Evolutionary conservation across 1,140 invertebrate species (phyloP).

Genomic region (Drosophila ironensis): DNA sequence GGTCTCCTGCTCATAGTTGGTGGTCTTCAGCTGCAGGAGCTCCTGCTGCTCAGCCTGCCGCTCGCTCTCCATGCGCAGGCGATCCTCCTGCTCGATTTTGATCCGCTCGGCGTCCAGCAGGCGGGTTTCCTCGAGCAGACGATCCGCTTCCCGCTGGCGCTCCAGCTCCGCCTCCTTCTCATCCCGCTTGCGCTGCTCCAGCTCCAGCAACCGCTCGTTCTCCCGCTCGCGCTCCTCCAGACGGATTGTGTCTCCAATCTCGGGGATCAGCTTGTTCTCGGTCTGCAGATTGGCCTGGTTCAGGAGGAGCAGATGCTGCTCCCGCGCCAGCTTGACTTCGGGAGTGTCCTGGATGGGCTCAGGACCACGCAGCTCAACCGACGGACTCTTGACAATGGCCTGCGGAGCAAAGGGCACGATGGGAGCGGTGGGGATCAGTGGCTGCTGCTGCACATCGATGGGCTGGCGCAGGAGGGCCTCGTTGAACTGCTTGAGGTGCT

Average conservation of each 20-base stretch:
- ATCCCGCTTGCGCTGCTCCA: slow-evolving; percentile 48
- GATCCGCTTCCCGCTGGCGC: slow-evolving; percentile 44
- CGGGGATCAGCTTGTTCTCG: slow-evolving; percentile 56
- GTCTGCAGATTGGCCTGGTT: slow-evolving; percentile 43
- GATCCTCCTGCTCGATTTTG: slow-evolving; percentile 49
- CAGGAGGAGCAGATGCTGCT: slow-evolving; percentile 56
- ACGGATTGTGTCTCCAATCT: slow-evolving; percentile 44
- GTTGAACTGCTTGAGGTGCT: slow-evolving; percentile 64
- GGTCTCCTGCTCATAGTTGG: neutral
- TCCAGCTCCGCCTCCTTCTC: slow-evolving; percentile 42
- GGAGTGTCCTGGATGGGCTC: slow-evolving; percentile 39
- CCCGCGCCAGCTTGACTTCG: slow-evolving; percentile 36
- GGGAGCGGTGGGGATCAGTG: slow-evolving; percentile 5
- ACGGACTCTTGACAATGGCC: slow-evolving; percentile 20
- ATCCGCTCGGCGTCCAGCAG: slow-evolving; percentile 46
- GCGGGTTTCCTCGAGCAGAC: slow-evolving; percentile 46
- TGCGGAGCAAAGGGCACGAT: slow-evolving; percentile 10
- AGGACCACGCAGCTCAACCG: neutral
- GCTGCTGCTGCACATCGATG: slow-evolving; percentile 21
- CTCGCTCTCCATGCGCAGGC: slow-evolving; percentile 40
- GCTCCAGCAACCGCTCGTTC: slow-evolving; percentile 35
- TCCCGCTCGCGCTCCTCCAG: slow-evolving; percentile 55
- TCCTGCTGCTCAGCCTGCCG: slow-evolving; percentile 28
- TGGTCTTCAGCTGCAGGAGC: slow-evolving; percentile 12
- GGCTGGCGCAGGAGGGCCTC: slow-evolving; percentile 39